Conservation (phyloP, 2,113 vertebrate species). For the Panthera tigris region DNA sequence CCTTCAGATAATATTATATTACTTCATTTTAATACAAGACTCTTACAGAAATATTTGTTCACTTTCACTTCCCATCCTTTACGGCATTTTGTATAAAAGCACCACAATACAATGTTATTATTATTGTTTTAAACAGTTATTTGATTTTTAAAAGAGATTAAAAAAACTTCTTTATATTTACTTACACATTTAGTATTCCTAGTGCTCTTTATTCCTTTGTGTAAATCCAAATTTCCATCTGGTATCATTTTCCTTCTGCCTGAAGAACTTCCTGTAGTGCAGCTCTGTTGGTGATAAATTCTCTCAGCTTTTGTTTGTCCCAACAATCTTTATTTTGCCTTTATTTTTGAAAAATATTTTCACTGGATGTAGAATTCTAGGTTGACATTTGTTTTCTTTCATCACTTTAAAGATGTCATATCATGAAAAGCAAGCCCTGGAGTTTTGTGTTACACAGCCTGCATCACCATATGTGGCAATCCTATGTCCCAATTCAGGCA, state of each 20-base stretch:
- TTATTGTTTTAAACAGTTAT: neutral
- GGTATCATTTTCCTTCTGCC: neutral
- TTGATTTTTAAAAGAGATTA: neutral
- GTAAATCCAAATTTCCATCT: neutral
- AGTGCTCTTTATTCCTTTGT: neutral
- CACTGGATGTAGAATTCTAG: conserved; percentile 37
- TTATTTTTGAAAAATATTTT: conserved; percentile 58
- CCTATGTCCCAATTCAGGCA: neutral
- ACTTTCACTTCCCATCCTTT: neutral
- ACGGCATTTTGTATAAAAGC: neutral
- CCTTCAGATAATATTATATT: neutral
- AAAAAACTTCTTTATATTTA: neutral
- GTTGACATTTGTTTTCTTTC: conserved; percentile 39
- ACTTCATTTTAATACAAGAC: neutral
- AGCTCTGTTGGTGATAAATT: neutral
- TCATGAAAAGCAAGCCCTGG: conserved; percentile 28
- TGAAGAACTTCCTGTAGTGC: neutral
- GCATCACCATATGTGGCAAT: neutral
- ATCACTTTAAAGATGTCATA: conserved; percentile 39
- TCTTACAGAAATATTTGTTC: neutral
- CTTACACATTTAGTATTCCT: neutral
- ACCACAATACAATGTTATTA: neutral
- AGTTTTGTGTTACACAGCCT: conserved; percentile 28
- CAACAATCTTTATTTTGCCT: conserved; percentile 41
- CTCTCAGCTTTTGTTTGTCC: conserved; percentile 45